Conservation (phyloP, 2,888 invertebrate genomes). For the Perithous albicinctus region DNA sequence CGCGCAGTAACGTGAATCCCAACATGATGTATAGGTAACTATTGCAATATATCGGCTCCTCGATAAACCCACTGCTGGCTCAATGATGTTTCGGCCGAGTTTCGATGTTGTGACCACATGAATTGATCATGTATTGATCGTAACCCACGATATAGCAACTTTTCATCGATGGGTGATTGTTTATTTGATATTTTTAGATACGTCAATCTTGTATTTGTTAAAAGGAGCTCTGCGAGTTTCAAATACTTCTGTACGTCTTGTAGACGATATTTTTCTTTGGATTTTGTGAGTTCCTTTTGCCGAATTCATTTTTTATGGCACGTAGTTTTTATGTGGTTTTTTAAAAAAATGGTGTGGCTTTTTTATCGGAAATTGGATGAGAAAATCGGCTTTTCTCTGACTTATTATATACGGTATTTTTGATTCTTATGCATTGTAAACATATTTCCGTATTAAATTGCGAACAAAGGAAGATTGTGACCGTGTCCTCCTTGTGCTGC, state of each 20-base stretch:
- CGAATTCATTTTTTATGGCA: neutral
- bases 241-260: neutral
- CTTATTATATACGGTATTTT: too few relatives aligned
- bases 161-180: neutral
- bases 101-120: conserved; percentile 14
- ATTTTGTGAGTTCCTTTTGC: neutral
- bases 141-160: neutral
- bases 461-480: conserved; percentile 66
- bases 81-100: neutral
- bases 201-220: neutral
- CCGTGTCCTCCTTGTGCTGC: conserved; percentile 38
- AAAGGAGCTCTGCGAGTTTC: neutral
- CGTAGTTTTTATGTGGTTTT: neutral
- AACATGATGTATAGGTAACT: neutral
- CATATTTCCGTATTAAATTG: conserved; percentile 73
- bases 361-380: neutral
- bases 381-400: conserved; percentile 72
- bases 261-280: neutral
- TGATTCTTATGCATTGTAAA: too few relatives aligned
- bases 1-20: conserved; percentile 9
- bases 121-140: conserved; percentile 12
- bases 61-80: neutral
- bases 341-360: conserved; percentile 4
- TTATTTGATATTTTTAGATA: neutral
- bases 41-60: neutral